Evolutionary conservation across 2,113 vertebrate genomes (phyloP).

Genomic region (Carettochelys insculpta): DNA sequence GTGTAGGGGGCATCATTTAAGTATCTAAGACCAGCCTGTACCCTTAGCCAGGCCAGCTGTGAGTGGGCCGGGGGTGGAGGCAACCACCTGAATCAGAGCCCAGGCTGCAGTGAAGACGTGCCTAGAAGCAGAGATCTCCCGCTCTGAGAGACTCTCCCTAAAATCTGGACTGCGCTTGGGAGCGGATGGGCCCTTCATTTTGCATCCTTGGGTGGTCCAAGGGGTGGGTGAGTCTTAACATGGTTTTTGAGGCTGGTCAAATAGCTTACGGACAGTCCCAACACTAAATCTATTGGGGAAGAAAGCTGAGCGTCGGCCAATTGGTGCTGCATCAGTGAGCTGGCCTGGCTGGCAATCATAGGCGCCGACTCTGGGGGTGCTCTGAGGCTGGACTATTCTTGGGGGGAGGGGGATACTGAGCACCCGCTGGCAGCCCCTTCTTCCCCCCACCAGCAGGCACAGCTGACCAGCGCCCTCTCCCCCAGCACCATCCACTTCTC

Average conservation of each 20-base stretch:
- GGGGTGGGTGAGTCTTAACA: not conserved
- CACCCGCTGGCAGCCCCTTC: no score
- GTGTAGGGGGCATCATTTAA: not conserved
- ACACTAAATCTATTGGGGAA: not conserved
- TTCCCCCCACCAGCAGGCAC: no score
- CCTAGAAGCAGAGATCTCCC: not conserved
- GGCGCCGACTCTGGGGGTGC: no score
- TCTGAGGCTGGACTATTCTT: no score
- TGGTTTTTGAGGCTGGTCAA: not conserved
- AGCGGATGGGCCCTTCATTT: not conserved
- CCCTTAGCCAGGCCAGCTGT: not conserved
- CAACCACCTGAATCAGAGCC: not conserved
- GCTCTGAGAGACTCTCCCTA: not conserved
- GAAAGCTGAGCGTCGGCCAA: no score
- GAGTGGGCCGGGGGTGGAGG: not conserved
- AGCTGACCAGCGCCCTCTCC: no score
- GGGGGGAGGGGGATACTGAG: no score
- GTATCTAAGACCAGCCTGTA: not conserved
- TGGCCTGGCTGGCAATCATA: no score
- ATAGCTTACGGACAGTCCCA: not conserved
- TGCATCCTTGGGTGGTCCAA: not conserved
- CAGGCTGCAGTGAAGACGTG: not conserved
- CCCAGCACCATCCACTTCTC: no score
- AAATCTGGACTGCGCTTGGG: not conserved
- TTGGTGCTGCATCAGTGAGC: not conserved